phyloP scores from a whole-genome alignment of 1,140 invertebrate species.

The Drosophila sechellia region DNA sequence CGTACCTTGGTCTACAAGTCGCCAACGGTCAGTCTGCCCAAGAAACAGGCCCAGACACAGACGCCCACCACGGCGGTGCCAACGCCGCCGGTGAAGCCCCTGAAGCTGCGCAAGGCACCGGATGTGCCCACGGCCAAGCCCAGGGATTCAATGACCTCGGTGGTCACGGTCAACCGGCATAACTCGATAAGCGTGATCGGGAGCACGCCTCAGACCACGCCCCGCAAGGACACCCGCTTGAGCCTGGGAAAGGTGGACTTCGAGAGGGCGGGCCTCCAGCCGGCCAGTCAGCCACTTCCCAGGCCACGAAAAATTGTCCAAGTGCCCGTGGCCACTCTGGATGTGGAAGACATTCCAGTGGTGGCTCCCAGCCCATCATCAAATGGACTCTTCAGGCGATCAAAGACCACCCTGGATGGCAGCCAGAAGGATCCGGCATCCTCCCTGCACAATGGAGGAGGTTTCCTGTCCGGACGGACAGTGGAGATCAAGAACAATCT shows the following conservation, averaged over 20 bases:
- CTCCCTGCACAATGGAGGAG: conserved; percentile 20
- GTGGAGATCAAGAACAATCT: conserved; percentile 82
- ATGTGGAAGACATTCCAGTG: conserved; percentile 63
- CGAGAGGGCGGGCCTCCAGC: conserved; percentile 68
- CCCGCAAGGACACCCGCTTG: conserved; percentile 71
- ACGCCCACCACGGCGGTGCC: conserved; percentile 66
- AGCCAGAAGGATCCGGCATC: conserved; percentile 25
- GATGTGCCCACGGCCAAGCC: conserved; percentile 80
- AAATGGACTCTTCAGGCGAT: conserved; percentile 71
- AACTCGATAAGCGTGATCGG: conserved; percentile 71
- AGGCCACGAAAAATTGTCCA: conserved; percentile 77
- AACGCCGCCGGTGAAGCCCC: conserved; percentile 54
- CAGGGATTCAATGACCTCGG: conserved; percentile 39
- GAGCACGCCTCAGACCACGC: conserved; percentile 31
- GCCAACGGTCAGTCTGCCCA: conserved; percentile 74
- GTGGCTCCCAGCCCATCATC: conserved; percentile 40
- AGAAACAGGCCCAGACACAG: conserved; percentile 78
- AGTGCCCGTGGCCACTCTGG: conserved; percentile 74
- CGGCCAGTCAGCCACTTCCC: conserved; percentile 67
- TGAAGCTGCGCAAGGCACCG: conserved; percentile 78
- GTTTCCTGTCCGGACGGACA: conserved; percentile 65
- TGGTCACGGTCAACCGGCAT: conserved; percentile 71
- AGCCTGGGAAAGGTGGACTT: conserved; percentile 78
- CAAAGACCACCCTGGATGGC: conserved; percentile 77
- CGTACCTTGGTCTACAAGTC: conserved; percentile 83